Base-by-base conservation (phyloP, 2,888 invertebrate species). In the Falcaria lacertinaria region DNA sequence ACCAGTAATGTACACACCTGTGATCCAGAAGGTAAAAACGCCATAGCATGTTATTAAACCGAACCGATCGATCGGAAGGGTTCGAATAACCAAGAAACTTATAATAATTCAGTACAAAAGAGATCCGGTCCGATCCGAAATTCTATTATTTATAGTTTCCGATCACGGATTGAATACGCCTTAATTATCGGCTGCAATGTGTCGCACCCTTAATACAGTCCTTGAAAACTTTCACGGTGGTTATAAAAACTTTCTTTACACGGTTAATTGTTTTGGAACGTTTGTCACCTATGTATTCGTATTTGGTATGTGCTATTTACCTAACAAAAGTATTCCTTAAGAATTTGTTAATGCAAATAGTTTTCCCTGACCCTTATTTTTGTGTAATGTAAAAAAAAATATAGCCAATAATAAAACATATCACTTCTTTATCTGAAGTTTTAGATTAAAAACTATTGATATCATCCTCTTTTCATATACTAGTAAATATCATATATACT, bases 121-220 rank as follows among this genome's bases (percentile, higher is more conserved):
- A 81, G 80, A 90, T 90, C 90, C 90, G 90, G 86, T 82, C 74
- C 74, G 73, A 76, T 78, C 78, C 78, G 76, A 74, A 81, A 67
- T 83, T 83, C 80, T 82, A 82, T 87, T 87, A 86, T 87, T 88
- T 86, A 87, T 80, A 84, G 80, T 85, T 88, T 87, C 87, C 87
- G 86, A 87, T 86, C 81, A 70, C 60, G 73, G 74, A 75, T 68
- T 90, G 89, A 88, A 88, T 88, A 87, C 81, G 80, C 86, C 87
- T 87, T 90, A 90, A 90, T 90, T 89, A 89, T 88, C 77, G 80
- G 68, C 80, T 80, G 57, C 55, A 68, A 60, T 74, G 64, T 80
- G 79, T 82, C 77, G 74, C 80, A 78, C 88, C 87, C 80, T 78
- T 76, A 65, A 52, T 28, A 11, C 51, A 60, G 57, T 60, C 69